Base-by-base conservation (phyloP, 2,113 vertebrate genomes). In the Platysteira castanea region DNA sequence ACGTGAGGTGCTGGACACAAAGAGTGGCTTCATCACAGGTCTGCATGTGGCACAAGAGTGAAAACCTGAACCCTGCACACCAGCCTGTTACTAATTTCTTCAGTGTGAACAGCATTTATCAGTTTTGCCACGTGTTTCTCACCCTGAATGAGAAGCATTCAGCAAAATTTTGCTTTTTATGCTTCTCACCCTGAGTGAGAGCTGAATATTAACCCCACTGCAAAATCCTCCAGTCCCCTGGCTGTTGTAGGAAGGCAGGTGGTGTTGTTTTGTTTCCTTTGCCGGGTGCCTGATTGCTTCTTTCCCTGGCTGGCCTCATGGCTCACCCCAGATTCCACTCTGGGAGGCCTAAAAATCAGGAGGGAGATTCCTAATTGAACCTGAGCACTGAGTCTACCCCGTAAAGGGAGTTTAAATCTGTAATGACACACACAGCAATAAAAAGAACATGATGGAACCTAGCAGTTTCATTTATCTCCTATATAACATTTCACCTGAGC, bases 1-100 rank as follows among this genome's bases (percentile, higher is more conserved):
- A 44, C 0, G 0, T 39, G 67, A 57, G 21, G 6, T 39, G 18
- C 60, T 56, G 60, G 57, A 39, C 13, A 46, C 6, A 3, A 42
- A 49, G 33, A 15, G 5, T 53, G 17, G 28, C 17, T 20, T 63
- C 18, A 27, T 11, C 50, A 20, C 63, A 84, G 14, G 9, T 68
- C 61, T 53, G 16, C 21, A 3, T 2, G 44, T 69, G 64, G 33
- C 17, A 26, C 49, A 13, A 65, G 7, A 27, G 21, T 1, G 7
- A 10, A 57, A 49, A 57, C 28, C 39, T 61, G 57, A 67, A 13
- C 35, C 76, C 26, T 82, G 10, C 39, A 33, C 24, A 10, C 22
- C 39, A 71, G 15, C 42, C 53, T 76, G 17, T 23, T 35, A 15
- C 33, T 6, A 14, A 57, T 78, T 84, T 44, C 46, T 52, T 69